Evolutionary conservation across 1,140 invertebrate genomes (phyloP).

Genomic region (Caerostris darwini): DNA sequence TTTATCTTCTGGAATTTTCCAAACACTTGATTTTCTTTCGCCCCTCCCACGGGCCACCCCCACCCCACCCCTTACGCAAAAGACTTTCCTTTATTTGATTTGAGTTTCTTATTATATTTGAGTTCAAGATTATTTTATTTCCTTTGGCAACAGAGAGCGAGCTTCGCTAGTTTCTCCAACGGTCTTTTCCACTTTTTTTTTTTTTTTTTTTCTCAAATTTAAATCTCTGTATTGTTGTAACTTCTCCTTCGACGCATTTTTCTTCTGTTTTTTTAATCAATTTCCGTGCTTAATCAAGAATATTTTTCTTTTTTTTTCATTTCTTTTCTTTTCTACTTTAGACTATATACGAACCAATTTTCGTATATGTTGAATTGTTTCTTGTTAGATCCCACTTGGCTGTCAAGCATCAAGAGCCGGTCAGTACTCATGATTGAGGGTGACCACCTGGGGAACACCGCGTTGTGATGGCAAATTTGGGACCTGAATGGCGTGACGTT

Average conservation of each 20-base stretch:
- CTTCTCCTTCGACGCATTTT: constrained; percentile 39
- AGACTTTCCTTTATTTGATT: constrained; percentile 62
- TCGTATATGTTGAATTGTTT: too few relatives aligned
- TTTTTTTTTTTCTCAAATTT: constrained; percentile 20
- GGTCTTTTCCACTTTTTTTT: constrained; percentile 7
- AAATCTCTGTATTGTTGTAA: constrained; percentile 64
- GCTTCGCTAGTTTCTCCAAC: background rate
- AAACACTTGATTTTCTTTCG: constrained; percentile 56
- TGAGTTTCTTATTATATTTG: constrained; percentile 63
- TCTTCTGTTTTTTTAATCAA: constrained; percentile 52
- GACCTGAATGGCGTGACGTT: too few relatives aligned
- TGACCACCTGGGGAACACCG: too few relatives aligned
- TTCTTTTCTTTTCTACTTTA: background rate
- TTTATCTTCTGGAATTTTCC: constrained; percentile 36
- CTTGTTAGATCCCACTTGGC: too few relatives aligned
- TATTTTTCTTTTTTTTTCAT: constrained; percentile 40
- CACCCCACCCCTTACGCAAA: background rate
- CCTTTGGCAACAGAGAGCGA: constrained; percentile 37
- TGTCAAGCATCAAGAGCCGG: too few relatives aligned
- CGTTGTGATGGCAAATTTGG: too few relatives aligned
- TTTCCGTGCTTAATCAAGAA: constrained; percentile 54
- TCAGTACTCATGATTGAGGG: too few relatives aligned
- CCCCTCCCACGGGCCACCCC: background rate
- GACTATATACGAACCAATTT: too few relatives aligned
- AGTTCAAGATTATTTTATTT: constrained; percentile 67